phyloP scores from a whole-genome alignment of 2,888 invertebrate genomes.

The Philhelius pedissequus region DNA sequence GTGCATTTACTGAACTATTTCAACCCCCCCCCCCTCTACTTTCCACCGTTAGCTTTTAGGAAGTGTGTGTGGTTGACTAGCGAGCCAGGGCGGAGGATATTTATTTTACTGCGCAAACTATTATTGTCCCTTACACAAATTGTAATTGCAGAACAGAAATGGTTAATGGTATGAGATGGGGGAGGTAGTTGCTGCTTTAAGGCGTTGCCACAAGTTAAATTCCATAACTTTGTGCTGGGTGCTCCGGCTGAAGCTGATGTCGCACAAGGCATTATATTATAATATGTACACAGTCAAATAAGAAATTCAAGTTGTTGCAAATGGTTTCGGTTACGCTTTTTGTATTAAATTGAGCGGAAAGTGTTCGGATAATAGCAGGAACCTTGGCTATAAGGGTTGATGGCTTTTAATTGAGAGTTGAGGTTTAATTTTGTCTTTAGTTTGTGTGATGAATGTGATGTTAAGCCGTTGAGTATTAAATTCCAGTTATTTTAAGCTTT shows the following conservation, averaged over 20 bases:
- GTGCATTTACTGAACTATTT: constrained; percentile 56
- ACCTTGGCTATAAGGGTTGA: constrained; percentile 14
- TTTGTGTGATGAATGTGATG: constrained; percentile 9
- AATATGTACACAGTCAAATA: constrained; percentile 4
- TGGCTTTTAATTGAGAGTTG: constrained; percentile 57
- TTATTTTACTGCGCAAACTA: constrained; percentile 64
- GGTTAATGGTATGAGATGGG: neutral
- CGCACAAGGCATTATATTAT: neutral
- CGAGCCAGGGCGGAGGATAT: neutral
- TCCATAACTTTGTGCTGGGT: neutral
- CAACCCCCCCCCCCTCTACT: neutral
- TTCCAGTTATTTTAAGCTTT: neutral
- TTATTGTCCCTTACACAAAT: constrained; percentile 61
- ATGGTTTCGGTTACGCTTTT: constrained; percentile 58
- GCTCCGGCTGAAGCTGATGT: neutral
- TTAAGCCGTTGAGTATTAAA: constrained; percentile 9
- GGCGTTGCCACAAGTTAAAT: constrained; percentile 17
- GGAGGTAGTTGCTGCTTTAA: neutral
- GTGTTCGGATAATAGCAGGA: constrained; percentile 47
- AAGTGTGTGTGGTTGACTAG: constrained; percentile 36
- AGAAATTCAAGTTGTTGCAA: constrained; percentile 58
- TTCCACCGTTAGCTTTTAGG: neutral
- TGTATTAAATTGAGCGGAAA: constrained; percentile 63
- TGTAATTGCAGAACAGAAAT: constrained; percentile 51
- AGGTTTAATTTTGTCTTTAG: constrained; percentile 20